Conservation (phyloP, 2,797 vertebrate species). For the Sebastes cheni region DNA sequence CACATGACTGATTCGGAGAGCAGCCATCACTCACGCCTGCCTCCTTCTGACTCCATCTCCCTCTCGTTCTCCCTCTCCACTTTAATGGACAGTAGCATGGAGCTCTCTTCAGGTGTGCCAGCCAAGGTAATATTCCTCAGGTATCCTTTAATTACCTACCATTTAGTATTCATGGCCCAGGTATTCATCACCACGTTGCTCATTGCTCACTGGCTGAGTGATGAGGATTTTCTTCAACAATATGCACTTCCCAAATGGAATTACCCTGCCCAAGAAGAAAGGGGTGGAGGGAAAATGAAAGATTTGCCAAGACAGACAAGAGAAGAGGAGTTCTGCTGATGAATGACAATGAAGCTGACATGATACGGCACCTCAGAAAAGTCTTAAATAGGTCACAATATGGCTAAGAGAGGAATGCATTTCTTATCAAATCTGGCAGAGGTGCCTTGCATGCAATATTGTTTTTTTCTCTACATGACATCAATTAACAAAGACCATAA, state of each 20-base stretch:
- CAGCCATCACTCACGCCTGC: slow-evolving; percentile 67
- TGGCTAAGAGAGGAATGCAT: slow-evolving; percentile 1
- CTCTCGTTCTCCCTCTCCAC: slow-evolving; percentile 12
- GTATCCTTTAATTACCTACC: slow-evolving; percentile 79
- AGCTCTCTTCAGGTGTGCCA: slow-evolving; percentile 66
- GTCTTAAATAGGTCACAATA: slow-evolving; percentile 49
- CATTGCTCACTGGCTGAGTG: slow-evolving; percentile 43
- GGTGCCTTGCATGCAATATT: background rate
- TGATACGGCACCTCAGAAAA: slow-evolving; percentile 22
- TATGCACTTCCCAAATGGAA: slow-evolving; percentile 44
- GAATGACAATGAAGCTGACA: slow-evolving; percentile 51
- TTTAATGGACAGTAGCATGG: slow-evolving; percentile 55
- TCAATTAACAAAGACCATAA: slow-evolving; percentile 39
- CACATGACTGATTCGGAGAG: slow-evolving; percentile 70
- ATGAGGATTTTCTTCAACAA: slow-evolving; percentile 44
- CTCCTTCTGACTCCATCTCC: slow-evolving; percentile 39
- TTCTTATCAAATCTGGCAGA: slow-evolving; percentile 22
- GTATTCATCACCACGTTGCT: slow-evolving; percentile 68
- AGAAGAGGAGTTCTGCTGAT: slow-evolving; percentile 31
- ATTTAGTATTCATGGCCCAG: slow-evolving; percentile 79
- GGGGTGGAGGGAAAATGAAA: slow-evolving; percentile 20
- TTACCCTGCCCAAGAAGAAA: slow-evolving; percentile 25
- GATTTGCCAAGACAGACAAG: slow-evolving; percentile 32
- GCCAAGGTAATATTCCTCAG: slow-evolving; percentile 74
- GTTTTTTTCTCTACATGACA: slow-evolving; percentile 23